A percentile compares a stretch with the other conserved stretches of the same genome.
phyloP scores from a whole-genome alignment of 1,140 invertebrate genomes.

The Centruroides vittatus region DNA sequence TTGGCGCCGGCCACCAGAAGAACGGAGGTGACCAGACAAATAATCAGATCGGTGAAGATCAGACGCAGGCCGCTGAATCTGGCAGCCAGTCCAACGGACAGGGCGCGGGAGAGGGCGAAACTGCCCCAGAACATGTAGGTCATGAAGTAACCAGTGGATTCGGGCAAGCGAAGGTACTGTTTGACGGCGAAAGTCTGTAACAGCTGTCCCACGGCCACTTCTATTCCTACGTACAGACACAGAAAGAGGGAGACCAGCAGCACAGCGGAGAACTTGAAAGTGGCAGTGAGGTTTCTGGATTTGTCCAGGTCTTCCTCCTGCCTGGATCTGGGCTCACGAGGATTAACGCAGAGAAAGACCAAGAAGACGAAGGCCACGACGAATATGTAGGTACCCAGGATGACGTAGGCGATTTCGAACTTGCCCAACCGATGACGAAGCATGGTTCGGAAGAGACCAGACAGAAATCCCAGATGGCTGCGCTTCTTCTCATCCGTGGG shows the following conservation, averaged over 20 bases:
- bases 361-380: constrained; percentile 30
- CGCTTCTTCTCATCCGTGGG: too few species aligned
- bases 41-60: constrained; percentile 26
- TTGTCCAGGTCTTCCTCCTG: constrained; percentile 18
- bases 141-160: constrained; percentile 27
- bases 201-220: constrained; percentile 35
- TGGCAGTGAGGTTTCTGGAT: neutral
- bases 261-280: constrained; percentile 23
- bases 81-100: constrained; percentile 31
- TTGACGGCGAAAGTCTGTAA: constrained; percentile 29
- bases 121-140: constrained; percentile 36
- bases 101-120: constrained; percentile 31
- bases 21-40: constrained; percentile 27
- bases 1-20: constrained; percentile 27
- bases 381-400: constrained; percentile 31
- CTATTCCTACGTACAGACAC: constrained; percentile 33
- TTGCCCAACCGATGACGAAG: constrained; percentile 4
- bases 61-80: constrained; percentile 27
- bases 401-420: constrained; percentile 29
- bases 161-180: constrained; percentile 22
- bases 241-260: constrained; percentile 32
- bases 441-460: neutral
- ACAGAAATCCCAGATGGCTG: neutral
- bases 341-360: constrained; percentile 29
- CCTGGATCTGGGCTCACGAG: constrained; percentile 22